These are phyloP conservation scores for Crenichthys baileyi DNA, from an alignment of 2,797 vertebrate species.

Conservation along the genomic window DNA sequence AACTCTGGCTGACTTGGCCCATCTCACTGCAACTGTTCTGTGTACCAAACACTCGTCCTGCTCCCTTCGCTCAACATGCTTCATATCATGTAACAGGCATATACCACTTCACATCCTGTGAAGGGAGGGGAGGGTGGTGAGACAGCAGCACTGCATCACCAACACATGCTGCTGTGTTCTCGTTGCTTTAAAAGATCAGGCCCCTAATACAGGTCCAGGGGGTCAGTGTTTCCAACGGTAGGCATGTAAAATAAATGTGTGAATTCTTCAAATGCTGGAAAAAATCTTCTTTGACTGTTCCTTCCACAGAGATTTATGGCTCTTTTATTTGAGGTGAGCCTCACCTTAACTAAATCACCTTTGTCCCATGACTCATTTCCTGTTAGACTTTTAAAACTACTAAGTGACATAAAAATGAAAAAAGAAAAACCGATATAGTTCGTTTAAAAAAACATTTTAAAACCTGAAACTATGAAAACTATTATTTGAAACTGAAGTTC, in stretches of 20 bases:
- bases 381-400: slow-evolving; percentile 43
- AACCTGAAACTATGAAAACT: not conserved
- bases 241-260: slow-evolving; percentile 71
- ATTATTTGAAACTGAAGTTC: not conserved
- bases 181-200: slow-evolving; percentile 55
- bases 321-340: slow-evolving; percentile 28
- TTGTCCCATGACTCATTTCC: slow-evolving; percentile 56
- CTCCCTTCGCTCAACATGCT: slow-evolving; percentile 81
- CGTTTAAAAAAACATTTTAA: not conserved
- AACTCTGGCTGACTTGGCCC: slow-evolving; percentile 60
- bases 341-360: slow-evolving; percentile 60
- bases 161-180: slow-evolving; percentile 61
- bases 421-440: not conserved
- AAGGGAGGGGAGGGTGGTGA: slow-evolving; percentile 58
- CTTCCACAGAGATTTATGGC: slow-evolving; percentile 16
- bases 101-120: slow-evolving; percentile 84
- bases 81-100: slow-evolving; percentile 90
- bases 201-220: slow-evolving; percentile 56
- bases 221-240: slow-evolving; percentile 56
- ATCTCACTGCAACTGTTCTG: slow-evolving; percentile 54
- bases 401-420: slow-evolving; percentile 19
- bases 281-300: slow-evolving; percentile 19
- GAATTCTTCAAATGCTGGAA: slow-evolving; percentile 30
- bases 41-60: slow-evolving; percentile 77
- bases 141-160: slow-evolving; percentile 72